These are phyloP conservation scores for Cheilosia vernalis DNA, from an alignment of 2,888 invertebrate genomes.

Conservation along the genomic window DNA sequence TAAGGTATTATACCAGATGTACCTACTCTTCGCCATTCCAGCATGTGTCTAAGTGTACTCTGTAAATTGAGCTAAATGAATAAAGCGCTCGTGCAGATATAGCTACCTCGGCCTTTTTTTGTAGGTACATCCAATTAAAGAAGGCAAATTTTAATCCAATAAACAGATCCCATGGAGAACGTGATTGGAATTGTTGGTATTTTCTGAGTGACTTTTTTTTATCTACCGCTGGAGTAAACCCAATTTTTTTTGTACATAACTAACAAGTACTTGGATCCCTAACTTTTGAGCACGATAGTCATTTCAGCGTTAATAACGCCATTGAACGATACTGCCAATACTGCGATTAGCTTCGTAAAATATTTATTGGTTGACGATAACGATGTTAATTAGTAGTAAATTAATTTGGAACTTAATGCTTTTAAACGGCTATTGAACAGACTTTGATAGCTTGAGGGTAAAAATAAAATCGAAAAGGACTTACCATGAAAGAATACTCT, in stretches of 20 bases:
- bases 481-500: too few relatives aligned
- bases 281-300: not conserved
- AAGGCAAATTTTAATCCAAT: slow-evolving; percentile 36
- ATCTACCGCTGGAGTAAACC: too few relatives aligned
- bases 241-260: not conserved
- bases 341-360: not conserved
- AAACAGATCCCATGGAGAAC: not conserved
- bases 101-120: slow-evolving; percentile 5
- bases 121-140: slow-evolving; percentile 45
- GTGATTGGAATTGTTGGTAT: slow-evolving; percentile 39
- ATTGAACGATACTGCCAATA: not conserved
- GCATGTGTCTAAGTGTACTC: not conserved
- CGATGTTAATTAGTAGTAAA: not conserved
- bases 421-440: not conserved
- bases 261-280: not conserved
- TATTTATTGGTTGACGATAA: not conserved
- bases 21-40: not conserved
- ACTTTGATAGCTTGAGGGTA: not conserved
- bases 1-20: slow-evolving; percentile 10
- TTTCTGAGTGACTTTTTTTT: too few relatives aligned
- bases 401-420: not conserved
- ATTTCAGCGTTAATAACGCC: not conserved
- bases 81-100: slow-evolving; percentile 26
- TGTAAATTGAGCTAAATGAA: slow-evolving; percentile 11
- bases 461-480: not conserved